Base-by-base conservation (phyloP, 1,140 invertebrate species). In the Agrilus planipennis region DNA sequence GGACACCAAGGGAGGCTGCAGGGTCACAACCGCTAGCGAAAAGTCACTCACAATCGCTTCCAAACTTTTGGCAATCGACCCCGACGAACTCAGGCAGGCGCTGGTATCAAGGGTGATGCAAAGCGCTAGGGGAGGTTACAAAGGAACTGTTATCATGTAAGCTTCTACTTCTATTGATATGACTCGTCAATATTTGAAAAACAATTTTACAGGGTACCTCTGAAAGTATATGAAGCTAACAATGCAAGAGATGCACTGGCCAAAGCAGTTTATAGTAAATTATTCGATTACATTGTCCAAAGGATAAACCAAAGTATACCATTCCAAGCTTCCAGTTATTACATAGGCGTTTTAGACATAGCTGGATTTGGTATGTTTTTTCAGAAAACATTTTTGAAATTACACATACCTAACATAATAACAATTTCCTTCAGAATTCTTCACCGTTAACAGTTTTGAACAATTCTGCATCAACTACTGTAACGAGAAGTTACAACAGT, bases 91-190 rank as follows among this genome's bases (percentile, higher is more conserved):
- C 17, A 68, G 81, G 32, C 82, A 90, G 58, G 79, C 89, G 10
- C 65, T 98, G 1, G 78, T 87, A 3, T 85, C 87, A 4, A 70
- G 93, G 34, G 83, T 97, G 2, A 97, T 97, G 91, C 91, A 95
- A 69, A 89, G 93, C 41, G 83, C 84, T 22, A 75, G 90, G 44
- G 91, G 89, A 10, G 93, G 92, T 9, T 67, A 82, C 28, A 95
- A 96, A 67, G 92, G 93, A 48, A 97, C 92, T n/a, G 85, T 93
- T 25, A 96, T 95, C 44, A 91, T 93, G 89, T 92, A 65, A 75
- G 72, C 67, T 6, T 15, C 12, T 4, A 14, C 16, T n/a, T n/a
- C n/a, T n/a, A n/a, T n/a, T n/a, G n/a, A n/a, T n/a, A n/a, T n/a
- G n/a, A n/a, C n/a, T n/a, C n/a, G n/a, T n/a, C n/a, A n/a, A n/a